Percentiles rank a stretch among this genome's conserved stretches.
Conservation (phyloP, 2,113 vertebrate species). For the Pitta sordida region DNA sequence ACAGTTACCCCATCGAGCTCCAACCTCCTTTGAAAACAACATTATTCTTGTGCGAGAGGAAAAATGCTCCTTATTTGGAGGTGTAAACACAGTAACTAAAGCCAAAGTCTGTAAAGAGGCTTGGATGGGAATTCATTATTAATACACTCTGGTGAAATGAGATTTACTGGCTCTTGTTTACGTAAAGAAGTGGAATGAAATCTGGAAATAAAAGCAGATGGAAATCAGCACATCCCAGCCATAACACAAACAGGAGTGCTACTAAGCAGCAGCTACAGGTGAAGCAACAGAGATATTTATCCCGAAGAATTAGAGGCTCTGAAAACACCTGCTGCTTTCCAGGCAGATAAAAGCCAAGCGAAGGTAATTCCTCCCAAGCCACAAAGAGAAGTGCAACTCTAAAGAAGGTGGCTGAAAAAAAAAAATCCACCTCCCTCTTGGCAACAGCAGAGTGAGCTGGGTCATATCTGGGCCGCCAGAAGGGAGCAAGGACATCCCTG, state of each 20-base stretch:
- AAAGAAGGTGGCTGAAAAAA: background rate
- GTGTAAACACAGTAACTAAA: background rate
- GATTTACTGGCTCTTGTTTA: background rate
- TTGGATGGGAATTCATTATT: background rate
- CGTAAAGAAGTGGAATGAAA: background rate
- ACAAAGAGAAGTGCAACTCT: background rate
- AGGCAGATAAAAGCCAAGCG: background rate
- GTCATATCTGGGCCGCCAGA: background rate
- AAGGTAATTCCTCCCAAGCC: background rate
- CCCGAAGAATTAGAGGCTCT: background rate
- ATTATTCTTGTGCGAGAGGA: background rate
- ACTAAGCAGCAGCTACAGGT: background rate
- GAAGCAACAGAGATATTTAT: background rate
- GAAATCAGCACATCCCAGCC: background rate
- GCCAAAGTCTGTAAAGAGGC: background rate
- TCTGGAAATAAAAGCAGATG: background rate
- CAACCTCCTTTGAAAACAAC: background rate
- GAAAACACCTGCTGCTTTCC: background rate
- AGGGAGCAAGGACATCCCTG: background rate
- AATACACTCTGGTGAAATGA: background rate
- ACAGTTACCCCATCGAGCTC: accelerated
- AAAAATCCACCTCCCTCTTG: background rate
- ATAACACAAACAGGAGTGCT: background rate
- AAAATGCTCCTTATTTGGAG: background rate
- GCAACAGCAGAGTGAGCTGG: background rate